Conservation (phyloP, 1,140 invertebrate species). For the Kradibia gibbosae region DNA sequence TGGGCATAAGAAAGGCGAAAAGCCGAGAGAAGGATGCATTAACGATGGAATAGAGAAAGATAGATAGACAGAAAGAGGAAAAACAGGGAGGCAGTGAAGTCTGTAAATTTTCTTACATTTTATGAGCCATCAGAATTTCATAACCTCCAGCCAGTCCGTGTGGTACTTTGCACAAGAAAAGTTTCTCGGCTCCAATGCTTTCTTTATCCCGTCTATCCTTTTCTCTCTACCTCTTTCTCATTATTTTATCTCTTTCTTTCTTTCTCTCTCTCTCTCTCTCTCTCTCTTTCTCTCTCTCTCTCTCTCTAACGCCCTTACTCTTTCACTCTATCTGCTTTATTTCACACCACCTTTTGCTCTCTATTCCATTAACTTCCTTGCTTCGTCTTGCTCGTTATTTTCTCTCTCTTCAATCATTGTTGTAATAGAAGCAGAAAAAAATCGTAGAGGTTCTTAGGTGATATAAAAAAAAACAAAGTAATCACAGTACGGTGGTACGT, state of each 20-base stretch:
- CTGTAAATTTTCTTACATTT: conserved; percentile 75
- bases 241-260: neutral
- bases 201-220: conserved; percentile 52
- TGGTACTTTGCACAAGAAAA: conserved; percentile 73
- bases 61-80: conserved; percentile 44
- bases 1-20: conserved; percentile 39
- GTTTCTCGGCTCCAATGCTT: conserved; percentile 60
- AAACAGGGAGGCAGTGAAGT: conserved; percentile 61
- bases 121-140: conserved; percentile 75
- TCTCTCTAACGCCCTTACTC: conserved; percentile 44
- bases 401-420: conserved; percentile 4
- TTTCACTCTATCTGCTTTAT: conserved; percentile 41
- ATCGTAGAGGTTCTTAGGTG: conserved; percentile 27
- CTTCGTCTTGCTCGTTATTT: conserved; percentile 54
- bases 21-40: conserved; percentile 15
- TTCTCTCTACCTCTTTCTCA: conserved; percentile 48
- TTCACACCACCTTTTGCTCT: conserved; percentile 46
- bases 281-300: conserved; percentile 43
- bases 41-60: conserved; percentile 47
- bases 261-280: conserved; percentile 44
- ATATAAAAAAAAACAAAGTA: conserved; percentile 39
- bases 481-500: conserved; percentile 30
- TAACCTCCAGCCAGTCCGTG: conserved; percentile 74
- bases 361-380: conserved; percentile 49
- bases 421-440: conserved; percentile 16